Evolutionary conservation across 2,797 vertebrate genomes (phyloP), one percentile per base, ranked within the genome.

Genomic region (Alcedo quadribrachys): DNA sequence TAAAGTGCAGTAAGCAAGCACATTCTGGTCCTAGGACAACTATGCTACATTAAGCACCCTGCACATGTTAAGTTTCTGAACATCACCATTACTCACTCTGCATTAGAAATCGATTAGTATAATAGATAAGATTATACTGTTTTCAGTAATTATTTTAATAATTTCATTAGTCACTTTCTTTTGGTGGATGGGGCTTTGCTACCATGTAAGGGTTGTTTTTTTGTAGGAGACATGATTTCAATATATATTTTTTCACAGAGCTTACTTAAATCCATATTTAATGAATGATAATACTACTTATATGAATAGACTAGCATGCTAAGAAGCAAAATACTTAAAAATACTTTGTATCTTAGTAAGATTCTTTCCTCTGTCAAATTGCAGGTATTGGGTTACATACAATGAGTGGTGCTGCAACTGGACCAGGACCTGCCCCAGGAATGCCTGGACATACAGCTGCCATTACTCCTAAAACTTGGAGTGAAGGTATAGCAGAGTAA

Each of bases 381-480:
- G 35, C 92, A 99, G 98, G 97, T 90, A 97, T 98, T 97, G 96
- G 97, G 32, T 95, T 98, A 94, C 96, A 97, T 79, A 94, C 96
- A 30, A 96, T 98, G 96, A 97, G 96, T 70, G 97, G 97, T 37
- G 90, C 98, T 86, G 96, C 97, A 81, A 42, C 97, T 82, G 98
- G 97, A 53, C 96, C 97, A 60, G 98, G 97, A 33, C 95, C 97
- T 75, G 97, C 98, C 89, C 96, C 98, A 3, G 97, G 97, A 89
- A 97, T 98, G 92, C 98, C 98, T 92, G 98, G 97, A 78, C 98
- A 97, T 92, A 94, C 87, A 89, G 95, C 98, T 92, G 96, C 96
- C 63, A 91, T 98, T 90, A 97, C 98, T 69, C 97, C 98, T 80
- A 98, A 98, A 95, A 96, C 97, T 6, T 98, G 98, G 98, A 68